phyloP scores from a whole-genome alignment of 2,113 vertebrate genomes.

The Anser cygnoides region DNA sequence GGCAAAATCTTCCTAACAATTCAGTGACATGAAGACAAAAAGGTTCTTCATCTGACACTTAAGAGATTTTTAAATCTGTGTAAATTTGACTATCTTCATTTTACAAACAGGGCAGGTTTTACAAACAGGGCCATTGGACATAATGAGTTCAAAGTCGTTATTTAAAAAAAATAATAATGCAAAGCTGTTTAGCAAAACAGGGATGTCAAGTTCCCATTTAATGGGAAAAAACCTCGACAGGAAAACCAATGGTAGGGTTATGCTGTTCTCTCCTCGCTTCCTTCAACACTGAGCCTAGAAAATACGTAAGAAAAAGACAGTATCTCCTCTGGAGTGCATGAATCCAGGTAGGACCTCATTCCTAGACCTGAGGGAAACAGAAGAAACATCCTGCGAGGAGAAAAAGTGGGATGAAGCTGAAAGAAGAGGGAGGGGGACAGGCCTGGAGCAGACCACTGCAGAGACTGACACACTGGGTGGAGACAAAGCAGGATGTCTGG shows the following conservation, averaged over 20 bases:
- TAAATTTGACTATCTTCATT: not conserved
- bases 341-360: no score
- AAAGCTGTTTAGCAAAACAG: not conserved
- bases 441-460: not conserved
- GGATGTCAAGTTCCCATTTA: not conserved
- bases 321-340: no score
- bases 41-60: not conserved
- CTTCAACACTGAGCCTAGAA: no score
- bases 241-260: no score
- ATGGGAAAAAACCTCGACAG: not conserved
- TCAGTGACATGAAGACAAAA: not conserved
- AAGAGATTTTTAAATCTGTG: not conserved
- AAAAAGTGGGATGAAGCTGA: not conserved
- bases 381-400: not conserved
- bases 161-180: not conserved
- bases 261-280: no score
- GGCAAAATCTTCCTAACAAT: not conserved
- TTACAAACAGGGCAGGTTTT: not conserved
- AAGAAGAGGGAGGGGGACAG: not conserved
- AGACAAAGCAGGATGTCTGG: not conserved
- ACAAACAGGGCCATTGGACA: not conserved
- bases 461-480: not conserved
- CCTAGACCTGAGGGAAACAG: no score
- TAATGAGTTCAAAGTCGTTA: no score
- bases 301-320: no score